These are phyloP conservation scores for Physocephala rufipes DNA, from an alignment of 2,888 invertebrate species.

Conservation along the genomic window DNA sequence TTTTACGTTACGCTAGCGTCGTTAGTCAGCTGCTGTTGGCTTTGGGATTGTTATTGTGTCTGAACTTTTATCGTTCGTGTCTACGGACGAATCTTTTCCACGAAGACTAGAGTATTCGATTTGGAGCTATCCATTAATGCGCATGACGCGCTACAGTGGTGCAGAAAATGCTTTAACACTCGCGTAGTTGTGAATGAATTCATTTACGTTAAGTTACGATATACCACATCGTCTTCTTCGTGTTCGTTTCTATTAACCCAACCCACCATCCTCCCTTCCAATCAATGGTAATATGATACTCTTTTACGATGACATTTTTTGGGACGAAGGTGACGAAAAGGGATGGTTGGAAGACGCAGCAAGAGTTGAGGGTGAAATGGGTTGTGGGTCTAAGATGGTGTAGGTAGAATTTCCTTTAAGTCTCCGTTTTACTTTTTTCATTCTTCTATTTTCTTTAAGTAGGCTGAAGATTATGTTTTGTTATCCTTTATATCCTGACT, in stretches of 20 bases:
- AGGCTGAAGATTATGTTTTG: neutral
- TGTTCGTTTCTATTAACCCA: too few species aligned
- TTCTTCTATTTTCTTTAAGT: neutral
- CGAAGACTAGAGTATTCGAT: neutral
- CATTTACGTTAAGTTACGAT: conserved; percentile 29
- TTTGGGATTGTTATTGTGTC: too few species aligned
- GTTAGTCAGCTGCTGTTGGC: neutral
- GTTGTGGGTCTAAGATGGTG: too few species aligned
- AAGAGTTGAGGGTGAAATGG: too few species aligned
- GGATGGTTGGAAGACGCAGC: too few species aligned
- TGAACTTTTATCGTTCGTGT: too few species aligned
- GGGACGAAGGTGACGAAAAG: too few species aligned
- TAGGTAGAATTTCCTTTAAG: too few species aligned
- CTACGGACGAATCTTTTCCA: conserved; percentile 11
- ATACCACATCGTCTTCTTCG: neutral
- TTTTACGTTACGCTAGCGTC: neutral
- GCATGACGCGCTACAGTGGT: conserved; percentile 41
- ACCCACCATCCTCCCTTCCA: too few species aligned
- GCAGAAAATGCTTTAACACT: conserved; percentile 20
- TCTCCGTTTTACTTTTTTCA: neutral
- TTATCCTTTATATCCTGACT: conserved; percentile 18
- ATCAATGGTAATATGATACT: too few species aligned
- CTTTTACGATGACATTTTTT: too few species aligned
- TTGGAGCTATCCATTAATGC: neutral
- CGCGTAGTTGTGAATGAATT: conserved; percentile 43